A percentile compares a stretch with the other conserved stretches of the same genome.
Evolutionary conservation across 2,888 invertebrate species (phyloP).

Genomic region (Drosophila histrio): DNA sequence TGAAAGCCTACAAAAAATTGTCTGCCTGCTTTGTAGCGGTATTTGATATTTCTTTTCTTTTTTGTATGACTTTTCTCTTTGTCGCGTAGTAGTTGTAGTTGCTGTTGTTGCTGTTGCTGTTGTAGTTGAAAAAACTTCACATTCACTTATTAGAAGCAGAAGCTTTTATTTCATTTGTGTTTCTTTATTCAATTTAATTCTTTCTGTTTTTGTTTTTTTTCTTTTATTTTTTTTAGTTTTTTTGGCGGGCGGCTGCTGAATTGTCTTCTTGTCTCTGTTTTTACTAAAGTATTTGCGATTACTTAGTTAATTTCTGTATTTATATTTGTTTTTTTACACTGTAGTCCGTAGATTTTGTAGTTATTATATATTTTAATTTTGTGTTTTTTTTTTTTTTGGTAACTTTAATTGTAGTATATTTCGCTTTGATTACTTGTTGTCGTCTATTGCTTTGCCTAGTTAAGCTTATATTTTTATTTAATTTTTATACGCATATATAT

Average conservation of each 20-base stretch:
- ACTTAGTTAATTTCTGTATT: constrained; percentile 12
- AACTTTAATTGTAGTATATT: constrained; percentile 16
- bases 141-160: constrained; percentile 1
- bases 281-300: too few species aligned
- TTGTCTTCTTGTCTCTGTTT: constrained; percentile 2
- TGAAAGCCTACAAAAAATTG: constrained; percentile 13
- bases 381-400: constrained; percentile 28
- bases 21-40: constrained; percentile 24
- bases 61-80: neutral
- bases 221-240: too few species aligned
- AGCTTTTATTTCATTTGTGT: constrained; percentile 4
- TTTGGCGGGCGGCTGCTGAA: constrained; percentile 23
- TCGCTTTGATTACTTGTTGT: constrained; percentile 20
- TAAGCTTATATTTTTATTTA: constrained; percentile 15
- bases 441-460: constrained; percentile 38
- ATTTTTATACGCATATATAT: constrained; percentile 7
- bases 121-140: constrained; percentile 7
- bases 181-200: neutral
- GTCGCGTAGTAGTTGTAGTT: neutral
- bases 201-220: neutral
- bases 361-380: neutral
- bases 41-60: constrained; percentile 4
- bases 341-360: constrained; percentile 9
- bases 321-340: constrained; percentile 3
- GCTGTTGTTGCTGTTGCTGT: neutral